Conservation (phyloP, 2,888 invertebrate species). For the Mycalesis mineus region DNA sequence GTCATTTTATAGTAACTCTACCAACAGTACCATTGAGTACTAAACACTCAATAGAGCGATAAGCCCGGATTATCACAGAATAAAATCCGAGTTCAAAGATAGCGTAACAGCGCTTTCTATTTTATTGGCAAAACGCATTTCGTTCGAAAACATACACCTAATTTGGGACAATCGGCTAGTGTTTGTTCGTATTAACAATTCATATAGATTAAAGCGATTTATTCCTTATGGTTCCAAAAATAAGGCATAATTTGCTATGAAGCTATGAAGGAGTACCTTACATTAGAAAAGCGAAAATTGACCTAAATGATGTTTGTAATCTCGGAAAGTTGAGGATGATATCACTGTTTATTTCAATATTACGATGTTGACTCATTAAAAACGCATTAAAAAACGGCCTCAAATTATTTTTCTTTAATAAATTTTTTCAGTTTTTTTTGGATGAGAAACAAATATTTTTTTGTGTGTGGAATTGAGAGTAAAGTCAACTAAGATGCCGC, state of each 20-base stretch:
- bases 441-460: too few species aligned
- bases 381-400: too few species aligned
- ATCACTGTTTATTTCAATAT: not conserved
- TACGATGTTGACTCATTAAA: too few species aligned
- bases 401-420: too few species aligned
- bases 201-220: too few species aligned
- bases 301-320: conserved; percentile 4
- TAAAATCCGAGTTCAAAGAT: not conserved
- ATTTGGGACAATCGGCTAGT: conserved; percentile 3
- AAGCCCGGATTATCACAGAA: too few species aligned
- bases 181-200: not conserved
- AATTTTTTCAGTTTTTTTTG: too few species aligned
- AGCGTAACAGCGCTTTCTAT: not conserved
- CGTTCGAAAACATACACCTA: not conserved
- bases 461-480: too few species aligned
- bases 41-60: too few species aligned
- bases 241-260: not conserved
- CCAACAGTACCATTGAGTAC: too few species aligned
- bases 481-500: too few species aligned
- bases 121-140: conserved; percentile 6
- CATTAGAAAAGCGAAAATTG: not conserved
- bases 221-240: not conserved
- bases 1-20: too few species aligned
- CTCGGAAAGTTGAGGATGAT: not conserved
- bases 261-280: not conserved